These are phyloP conservation scores for Ctenopoma multispine DNA, from an alignment of 2,797 vertebrate species.

Conservation along the genomic window DNA sequence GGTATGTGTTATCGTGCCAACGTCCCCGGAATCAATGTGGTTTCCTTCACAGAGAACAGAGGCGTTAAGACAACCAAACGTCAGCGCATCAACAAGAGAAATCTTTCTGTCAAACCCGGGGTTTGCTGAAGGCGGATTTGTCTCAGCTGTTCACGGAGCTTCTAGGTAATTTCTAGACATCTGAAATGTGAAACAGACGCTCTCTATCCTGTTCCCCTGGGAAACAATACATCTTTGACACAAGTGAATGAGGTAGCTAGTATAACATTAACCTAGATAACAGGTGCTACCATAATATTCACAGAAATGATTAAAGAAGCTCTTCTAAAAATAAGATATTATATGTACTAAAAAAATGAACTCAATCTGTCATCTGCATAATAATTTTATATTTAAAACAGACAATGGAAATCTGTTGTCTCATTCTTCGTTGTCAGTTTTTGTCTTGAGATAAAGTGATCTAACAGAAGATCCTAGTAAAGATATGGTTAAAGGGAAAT, in stretches of 20 bases:
- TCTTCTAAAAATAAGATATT: slow-evolving; percentile 22
- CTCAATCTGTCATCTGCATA: background rate
- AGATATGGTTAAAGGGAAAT: slow-evolving; percentile 59
- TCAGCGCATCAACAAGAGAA: background rate
- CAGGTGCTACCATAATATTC: slow-evolving; percentile 48
- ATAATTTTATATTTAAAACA: slow-evolving; percentile 12
- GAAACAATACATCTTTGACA: slow-evolving; percentile 46
- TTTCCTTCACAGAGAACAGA: background rate
- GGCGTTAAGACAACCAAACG: background rate
- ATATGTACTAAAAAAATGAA: background rate
- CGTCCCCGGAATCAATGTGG: background rate
- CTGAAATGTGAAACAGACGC: slow-evolving; percentile 15
- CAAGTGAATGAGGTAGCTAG: slow-evolving; percentile 24
- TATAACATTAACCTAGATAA: slow-evolving; percentile 42
- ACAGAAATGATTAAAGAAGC: slow-evolving; percentile 26
- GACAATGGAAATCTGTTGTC: slow-evolving; percentile 5
- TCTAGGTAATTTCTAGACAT: background rate
- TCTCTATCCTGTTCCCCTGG: background rate
- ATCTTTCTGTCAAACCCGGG: background rate
- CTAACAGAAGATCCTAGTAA: slow-evolving; percentile 23
- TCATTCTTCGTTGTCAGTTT: slow-evolving; percentile 2
- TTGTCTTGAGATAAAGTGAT: slow-evolving; percentile 9
- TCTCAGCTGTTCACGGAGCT: slow-evolving; percentile 11
- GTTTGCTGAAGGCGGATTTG: background rate
- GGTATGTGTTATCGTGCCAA: background rate